These are phyloP conservation scores for Myoxocephalus aenaeus DNA, from an alignment of 2,797 vertebrate species.

Conservation along the genomic window DNA sequence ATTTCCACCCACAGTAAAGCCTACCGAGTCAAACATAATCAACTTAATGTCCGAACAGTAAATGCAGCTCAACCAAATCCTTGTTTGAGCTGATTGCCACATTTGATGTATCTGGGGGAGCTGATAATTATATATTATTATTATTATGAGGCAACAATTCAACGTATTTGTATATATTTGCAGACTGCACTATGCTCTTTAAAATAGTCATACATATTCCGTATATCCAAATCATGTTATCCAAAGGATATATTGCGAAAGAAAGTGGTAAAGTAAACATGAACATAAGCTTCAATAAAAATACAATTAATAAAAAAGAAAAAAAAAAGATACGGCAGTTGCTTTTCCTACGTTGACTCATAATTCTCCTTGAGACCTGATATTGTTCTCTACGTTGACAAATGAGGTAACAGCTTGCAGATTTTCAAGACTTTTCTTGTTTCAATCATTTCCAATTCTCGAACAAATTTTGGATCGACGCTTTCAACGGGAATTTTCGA, in stretches of 20 bases:
- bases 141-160: constrained; percentile 29
- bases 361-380: constrained; percentile 77
- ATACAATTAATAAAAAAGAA: constrained; percentile 7
- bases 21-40: constrained; percentile 12
- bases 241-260: constrained; percentile 27
- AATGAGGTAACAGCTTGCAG: constrained; percentile 69
- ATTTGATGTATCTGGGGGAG: constrained; percentile 10
- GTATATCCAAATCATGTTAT: too few relatives aligned
- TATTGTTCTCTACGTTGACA: constrained; percentile 71
- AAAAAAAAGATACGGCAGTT: constrained; percentile 59
- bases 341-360: too few relatives aligned
- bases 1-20: constrained; percentile 32
- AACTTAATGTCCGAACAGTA: neutral
- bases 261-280: constrained; percentile 45
- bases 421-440: constrained; percentile 22
- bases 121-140: constrained; percentile 10
- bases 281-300: constrained; percentile 21
- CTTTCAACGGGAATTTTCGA: constrained; percentile 6
- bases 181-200: constrained; percentile 37
- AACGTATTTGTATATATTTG: constrained; percentile 23
- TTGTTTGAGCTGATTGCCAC: constrained; percentile 20
- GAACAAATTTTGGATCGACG: neutral
- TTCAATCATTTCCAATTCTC: neutral
- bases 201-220: constrained; percentile 33
- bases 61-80: constrained; percentile 34